These are phyloP conservation scores for Ornithoptera alexandrae DNA, from an alignment of 2,888 invertebrate species.

Conservation along the genomic window DNA sequence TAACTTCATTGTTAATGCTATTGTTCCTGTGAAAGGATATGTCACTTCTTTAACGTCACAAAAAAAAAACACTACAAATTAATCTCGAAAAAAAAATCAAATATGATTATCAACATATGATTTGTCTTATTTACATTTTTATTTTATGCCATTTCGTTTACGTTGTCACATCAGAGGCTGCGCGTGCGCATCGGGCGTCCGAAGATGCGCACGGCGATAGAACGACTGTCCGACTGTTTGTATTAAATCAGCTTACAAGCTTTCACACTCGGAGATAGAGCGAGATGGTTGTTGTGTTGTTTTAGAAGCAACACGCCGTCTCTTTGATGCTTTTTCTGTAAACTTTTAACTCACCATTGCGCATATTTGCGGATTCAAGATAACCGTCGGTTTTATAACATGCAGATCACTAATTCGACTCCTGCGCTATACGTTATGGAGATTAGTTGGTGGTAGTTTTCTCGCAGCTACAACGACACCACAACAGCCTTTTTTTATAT, in stretches of 20 bases:
- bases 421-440: too few species aligned
- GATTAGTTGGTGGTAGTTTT: too few species aligned
- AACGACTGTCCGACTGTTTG: constrained; percentile 13
- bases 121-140: constrained; percentile 9
- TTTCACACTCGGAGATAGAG: constrained; percentile 9
- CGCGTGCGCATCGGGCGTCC: constrained; percentile 12
- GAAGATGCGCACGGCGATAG: constrained; percentile 4
- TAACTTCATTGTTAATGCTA: constrained; percentile 23
- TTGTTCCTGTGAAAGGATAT: neutral
- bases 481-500: too few species aligned
- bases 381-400: too few species aligned
- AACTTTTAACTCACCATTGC: too few species aligned
- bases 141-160: neutral
- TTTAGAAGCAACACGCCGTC: neutral
- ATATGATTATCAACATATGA: neutral
- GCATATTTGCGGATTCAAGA: too few species aligned
- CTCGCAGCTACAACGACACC: too few species aligned
- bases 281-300: constrained; percentile 12
- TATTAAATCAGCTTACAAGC: constrained; percentile 1
- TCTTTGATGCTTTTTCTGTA: neutral
- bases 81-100: neutral
- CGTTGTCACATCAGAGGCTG: neutral
- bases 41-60: constrained; percentile 10
- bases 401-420: too few species aligned
- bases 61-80: neutral